Evolutionary conservation across 2,113 vertebrate genomes (phyloP).

Genomic region (Caloenas nicobarica): DNA sequence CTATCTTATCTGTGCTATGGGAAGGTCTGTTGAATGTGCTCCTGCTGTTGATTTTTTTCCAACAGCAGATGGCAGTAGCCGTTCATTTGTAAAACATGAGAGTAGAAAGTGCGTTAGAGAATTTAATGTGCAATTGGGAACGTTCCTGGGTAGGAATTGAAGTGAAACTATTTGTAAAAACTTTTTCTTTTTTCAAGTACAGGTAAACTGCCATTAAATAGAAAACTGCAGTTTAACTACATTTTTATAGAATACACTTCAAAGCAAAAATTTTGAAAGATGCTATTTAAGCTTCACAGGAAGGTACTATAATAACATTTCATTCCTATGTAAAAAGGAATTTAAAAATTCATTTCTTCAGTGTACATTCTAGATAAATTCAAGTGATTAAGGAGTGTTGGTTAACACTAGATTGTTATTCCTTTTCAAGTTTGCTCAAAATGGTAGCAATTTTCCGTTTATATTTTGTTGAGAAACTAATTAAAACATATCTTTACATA

Average conservation of each 20-base stretch:
- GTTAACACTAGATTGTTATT: background rate
- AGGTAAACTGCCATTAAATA: background rate
- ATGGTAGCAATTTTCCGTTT: background rate
- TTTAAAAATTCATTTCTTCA: background rate
- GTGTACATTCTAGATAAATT: background rate
- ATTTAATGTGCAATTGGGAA: background rate
- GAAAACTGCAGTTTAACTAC: background rate
- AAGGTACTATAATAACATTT: background rate
- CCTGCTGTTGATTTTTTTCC: conserved; percentile 20
- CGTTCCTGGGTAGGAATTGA: background rate
- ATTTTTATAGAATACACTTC: background rate
- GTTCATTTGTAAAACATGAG: conserved; percentile 49
- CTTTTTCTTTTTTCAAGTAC: background rate
- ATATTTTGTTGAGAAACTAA: background rate
- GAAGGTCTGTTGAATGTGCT: background rate
- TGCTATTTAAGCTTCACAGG: background rate
- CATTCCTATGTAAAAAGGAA: background rate
- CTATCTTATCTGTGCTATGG: background rate
- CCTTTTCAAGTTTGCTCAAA: background rate
- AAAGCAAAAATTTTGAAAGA: background rate
- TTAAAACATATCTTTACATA: background rate
- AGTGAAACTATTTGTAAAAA: background rate
- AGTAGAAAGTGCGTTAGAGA: fast-evolving
- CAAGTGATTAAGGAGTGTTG: background rate
- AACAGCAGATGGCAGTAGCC: conserved; percentile 76